Conservation (phyloP, 2,888 invertebrate species). For the Cheilosia urbana region DNA sequence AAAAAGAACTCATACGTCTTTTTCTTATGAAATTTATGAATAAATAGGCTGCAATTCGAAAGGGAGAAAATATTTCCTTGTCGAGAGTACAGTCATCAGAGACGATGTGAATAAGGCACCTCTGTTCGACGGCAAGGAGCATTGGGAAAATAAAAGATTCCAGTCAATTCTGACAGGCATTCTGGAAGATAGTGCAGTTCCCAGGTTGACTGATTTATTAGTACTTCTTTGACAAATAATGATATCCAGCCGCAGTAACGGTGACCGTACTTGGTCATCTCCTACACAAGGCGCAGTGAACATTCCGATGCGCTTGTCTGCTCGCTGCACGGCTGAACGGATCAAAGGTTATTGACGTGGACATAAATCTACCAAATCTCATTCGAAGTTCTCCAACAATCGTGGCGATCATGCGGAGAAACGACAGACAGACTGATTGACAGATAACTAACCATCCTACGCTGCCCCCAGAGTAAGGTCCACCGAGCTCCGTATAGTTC, state of each 20-base stretch:
- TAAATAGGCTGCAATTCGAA: conserved; percentile 43
- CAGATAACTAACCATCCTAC: conserved; percentile 68
- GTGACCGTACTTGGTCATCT: conserved; percentile 67
- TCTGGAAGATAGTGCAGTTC: conserved; percentile 28
- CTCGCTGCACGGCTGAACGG: conserved; percentile 4
- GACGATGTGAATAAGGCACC: conserved; percentile 1
- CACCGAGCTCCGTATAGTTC: neutral
- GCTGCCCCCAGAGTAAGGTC: conserved; percentile 22
- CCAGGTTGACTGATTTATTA: conserved; percentile 68
- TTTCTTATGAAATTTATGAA: conserved; percentile 68
- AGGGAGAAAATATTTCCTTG: conserved; percentile 43
- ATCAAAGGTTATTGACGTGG: conserved; percentile 73
- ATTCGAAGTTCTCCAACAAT: conserved; percentile 46
- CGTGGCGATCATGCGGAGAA: conserved; percentile 56
- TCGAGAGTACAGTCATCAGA: conserved; percentile 36
- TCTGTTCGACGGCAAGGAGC: neutral
- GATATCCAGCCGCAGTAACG: conserved; percentile 59
- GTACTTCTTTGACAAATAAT: conserved; percentile 71
- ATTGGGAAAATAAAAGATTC: conserved; percentile 27
- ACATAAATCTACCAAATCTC: conserved; percentile 66
- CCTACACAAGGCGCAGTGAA: conserved; percentile 51
- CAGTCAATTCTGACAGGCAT: conserved; percentile 35
- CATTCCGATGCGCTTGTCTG: conserved; percentile 48
- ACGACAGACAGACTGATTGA: conserved; percentile 67
- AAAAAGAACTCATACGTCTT: conserved; percentile 28